Percentiles rank a stretch among this genome's conserved stretches.
phyloP scores from a whole-genome alignment of 2,888 invertebrate genomes.

The Drosophila paramelanica region DNA sequence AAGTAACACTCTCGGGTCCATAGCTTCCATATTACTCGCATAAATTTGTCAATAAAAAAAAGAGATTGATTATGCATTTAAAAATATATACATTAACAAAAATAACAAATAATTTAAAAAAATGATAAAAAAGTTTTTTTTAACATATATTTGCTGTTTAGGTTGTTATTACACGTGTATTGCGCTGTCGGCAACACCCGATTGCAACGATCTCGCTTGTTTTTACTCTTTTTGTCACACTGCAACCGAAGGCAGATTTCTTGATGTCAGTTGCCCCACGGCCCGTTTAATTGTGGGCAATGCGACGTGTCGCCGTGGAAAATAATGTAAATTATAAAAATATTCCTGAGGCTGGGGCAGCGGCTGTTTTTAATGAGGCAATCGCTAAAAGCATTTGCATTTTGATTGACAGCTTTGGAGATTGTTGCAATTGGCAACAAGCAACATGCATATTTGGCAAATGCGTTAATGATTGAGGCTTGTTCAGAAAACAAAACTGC shows the following conservation, averaged over 20 bases:
- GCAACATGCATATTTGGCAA: constrained; percentile 67
- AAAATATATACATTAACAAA: no score
- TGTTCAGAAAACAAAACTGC: neutral
- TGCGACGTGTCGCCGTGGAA: constrained; percentile 27
- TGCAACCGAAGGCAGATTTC: constrained; percentile 46
- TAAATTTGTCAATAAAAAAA: no score
- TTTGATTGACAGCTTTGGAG: constrained; percentile 76
- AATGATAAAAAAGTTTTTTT: no score
- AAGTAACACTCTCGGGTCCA: no score
- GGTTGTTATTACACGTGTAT: no score
- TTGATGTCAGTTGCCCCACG: constrained; percentile 30
- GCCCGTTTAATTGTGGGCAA: constrained; percentile 40
- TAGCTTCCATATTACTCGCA: no score
- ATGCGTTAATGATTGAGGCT: constrained; percentile 56
- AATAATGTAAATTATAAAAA: constrained; percentile 67
- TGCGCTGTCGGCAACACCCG: no score
- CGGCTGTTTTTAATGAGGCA: constrained; percentile 71
- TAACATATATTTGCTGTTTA: no score
- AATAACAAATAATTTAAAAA: no score
- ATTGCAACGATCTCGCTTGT: no score
- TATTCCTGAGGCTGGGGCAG: constrained; percentile 43
- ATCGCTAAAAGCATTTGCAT: constrained; percentile 64
- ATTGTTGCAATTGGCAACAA: constrained; percentile 65
- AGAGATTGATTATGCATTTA: no score
- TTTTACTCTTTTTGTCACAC: constrained; percentile 50